Conservation (phyloP, 30 jellyfish, hydroid and myxozoan genomes). For the Clytia hemisphaerica region DNA sequence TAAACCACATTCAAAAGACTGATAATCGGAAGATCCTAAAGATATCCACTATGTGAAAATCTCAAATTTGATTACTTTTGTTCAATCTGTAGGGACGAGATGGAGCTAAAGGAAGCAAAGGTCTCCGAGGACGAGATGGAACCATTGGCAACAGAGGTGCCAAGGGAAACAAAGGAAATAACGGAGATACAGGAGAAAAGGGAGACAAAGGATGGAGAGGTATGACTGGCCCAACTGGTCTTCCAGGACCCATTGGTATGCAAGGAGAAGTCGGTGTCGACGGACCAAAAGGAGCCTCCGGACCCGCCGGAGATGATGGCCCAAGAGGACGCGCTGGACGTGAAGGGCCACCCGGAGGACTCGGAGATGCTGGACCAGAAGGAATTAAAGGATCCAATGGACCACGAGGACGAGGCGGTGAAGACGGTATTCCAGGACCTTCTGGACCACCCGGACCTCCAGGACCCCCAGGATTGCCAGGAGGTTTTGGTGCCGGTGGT, state of each 20-base stretch:
- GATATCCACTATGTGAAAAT: too few relatives aligned
- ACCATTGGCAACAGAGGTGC: constrained; percentile 10
- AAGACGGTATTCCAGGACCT: constrained; percentile 73
- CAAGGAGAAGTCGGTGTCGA: constrained; percentile 51
- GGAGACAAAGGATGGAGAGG: constrained; percentile 88
- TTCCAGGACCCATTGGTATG: constrained; percentile 62
- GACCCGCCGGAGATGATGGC: constrained; percentile 54
- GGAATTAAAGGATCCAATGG: constrained; percentile 65
- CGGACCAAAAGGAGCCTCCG: constrained; percentile 20
- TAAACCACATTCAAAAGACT: too few relatives aligned
- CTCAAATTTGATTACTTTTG: too few relatives aligned
- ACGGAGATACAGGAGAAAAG: constrained; percentile 53
- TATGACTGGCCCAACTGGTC: constrained; percentile 56
- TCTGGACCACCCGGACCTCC: constrained; percentile 97
- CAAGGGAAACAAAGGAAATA: constrained; percentile 23
- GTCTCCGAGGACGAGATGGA: constrained; percentile 48
- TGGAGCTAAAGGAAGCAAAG: constrained; percentile 33
- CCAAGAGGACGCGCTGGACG: constrained; percentile 46
- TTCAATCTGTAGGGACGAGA: constrained; percentile 30
- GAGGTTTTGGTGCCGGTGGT: constrained; percentile 8
- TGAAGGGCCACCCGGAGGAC: constrained; percentile 69
- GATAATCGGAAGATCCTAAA: too few relatives aligned
- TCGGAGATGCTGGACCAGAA: constrained; percentile 55
- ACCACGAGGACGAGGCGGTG: constrained; percentile 65
- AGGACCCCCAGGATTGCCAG: constrained; percentile 75